These are phyloP conservation scores for Uropsilus gracilis DNA, from an alignment of 2,113 vertebrate genomes.

Conservation along the genomic window DNA sequence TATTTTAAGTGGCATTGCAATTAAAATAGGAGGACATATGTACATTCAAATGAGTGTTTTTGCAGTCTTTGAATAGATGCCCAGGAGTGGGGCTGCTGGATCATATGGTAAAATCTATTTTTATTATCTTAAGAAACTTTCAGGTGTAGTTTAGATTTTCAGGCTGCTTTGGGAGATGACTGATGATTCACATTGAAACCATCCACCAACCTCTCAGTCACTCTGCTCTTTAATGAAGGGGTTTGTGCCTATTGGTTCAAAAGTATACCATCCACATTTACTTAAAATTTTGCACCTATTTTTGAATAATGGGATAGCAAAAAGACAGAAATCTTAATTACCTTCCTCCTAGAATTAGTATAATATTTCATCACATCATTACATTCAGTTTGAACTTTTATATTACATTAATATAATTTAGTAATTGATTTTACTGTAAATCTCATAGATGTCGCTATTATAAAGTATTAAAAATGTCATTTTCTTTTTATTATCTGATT, in stretches of 20 bases:
- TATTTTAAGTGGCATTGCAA: too few species aligned
- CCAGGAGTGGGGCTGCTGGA: too few species aligned
- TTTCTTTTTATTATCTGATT: conserved; percentile 27
- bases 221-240: not conserved
- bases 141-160: not conserved
- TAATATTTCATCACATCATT: not conserved
- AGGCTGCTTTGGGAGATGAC: not conserved
- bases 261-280: not conserved
- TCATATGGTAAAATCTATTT: too few species aligned
- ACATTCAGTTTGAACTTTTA: not conserved
- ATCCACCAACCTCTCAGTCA: not conserved
- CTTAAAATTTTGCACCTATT: not conserved
- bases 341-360: not conserved
- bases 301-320: conserved; percentile 7
- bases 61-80: too few species aligned
- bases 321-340: not conserved
- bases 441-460: not conserved
- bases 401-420: not conserved
- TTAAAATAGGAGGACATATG: too few species aligned
- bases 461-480: not conserved
- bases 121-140: not conserved
- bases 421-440: conserved; percentile 18
- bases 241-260: not conserved
- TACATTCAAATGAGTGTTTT: too few species aligned
- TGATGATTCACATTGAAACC: not conserved